Base-by-base conservation (phyloP, 2,113 vertebrate species). In the Ancistrus triradiatus region DNA sequence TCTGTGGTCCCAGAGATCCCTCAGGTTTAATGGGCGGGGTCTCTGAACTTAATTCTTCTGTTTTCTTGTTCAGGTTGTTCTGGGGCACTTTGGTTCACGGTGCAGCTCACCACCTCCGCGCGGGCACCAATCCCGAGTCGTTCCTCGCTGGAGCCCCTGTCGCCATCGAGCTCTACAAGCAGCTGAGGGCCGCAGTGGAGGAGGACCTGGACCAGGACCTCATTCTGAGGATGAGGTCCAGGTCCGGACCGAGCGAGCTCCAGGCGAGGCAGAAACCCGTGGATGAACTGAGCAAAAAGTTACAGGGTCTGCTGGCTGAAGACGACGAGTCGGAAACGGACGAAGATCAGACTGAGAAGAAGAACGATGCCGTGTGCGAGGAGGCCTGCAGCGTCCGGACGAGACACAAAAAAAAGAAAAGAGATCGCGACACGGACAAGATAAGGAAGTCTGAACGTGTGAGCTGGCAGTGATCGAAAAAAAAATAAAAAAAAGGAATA, bases 71-170 rank as follows among this genome's bases (percentile, higher is more conserved):
- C 77, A 95, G 94, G 70, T 64, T 92, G 58, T 95, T 87, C 47
- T 82, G 60, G 14, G 92, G 92, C 15, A 85, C 76, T 33, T 57
- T 91, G 53, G 82, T 91, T n/a, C 91, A 95, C 21, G 73, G 79
- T 10, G 63, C 90, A 0, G 78, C 76, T 66, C 76, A 27, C 15
- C 77, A 74, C 35, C 80, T 92, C 52, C 83, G 70, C 21, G 59
- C 75, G 0, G 50, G 69, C 1, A 7, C 64, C 27, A 68, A 49
- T 1, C 61, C 72, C 27, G 85, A 88, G 56, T 66, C 48, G 2
- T 43, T 91, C 4, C 82, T 92, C 35, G 61, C 10, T 6, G 11
- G 6, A 1, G 81, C 83, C 27, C 74, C 67, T 6, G 43, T 67
- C 35, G 74, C 80, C 11, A 7, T 63, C 40, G 68, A 25, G 9